phyloP scores from a whole-genome alignment of 1,140 invertebrate species.

The Pentalonia nigronervosa region DNA sequence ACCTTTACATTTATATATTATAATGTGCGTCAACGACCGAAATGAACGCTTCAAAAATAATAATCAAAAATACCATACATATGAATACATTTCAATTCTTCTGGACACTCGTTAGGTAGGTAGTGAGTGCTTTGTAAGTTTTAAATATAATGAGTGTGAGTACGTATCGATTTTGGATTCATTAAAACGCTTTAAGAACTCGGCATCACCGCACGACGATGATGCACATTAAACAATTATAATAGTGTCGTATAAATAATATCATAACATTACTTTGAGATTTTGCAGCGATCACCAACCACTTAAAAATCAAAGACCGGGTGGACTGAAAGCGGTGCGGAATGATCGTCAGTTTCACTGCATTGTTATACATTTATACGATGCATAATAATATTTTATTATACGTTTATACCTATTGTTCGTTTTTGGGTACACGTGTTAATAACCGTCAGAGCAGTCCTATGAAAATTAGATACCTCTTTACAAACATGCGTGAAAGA shows the following conservation, averaged over 20 bases:
- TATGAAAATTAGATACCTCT: background rate
- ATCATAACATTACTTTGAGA: background rate
- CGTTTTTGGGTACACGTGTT: background rate
- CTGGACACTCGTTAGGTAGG: too few relatives aligned
- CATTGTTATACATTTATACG: slow-evolving; percentile 6
- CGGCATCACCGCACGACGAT: background rate
- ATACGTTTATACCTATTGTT: background rate
- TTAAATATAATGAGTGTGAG: too few relatives aligned
- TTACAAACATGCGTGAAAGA: background rate
- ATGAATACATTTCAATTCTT: too few relatives aligned
- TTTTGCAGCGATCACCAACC: background rate
- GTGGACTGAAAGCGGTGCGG: background rate
- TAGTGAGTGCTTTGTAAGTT: too few relatives aligned
- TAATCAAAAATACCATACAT: too few relatives aligned
- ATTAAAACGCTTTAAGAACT: too few relatives aligned
- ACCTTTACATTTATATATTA: too few relatives aligned
- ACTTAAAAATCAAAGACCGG: background rate
- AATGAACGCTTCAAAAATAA: too few relatives aligned
- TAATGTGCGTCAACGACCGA: too few relatives aligned
- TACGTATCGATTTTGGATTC: too few relatives aligned
- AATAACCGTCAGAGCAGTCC: background rate
- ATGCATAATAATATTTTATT: background rate
- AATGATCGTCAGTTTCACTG: background rate
- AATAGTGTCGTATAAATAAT: background rate
- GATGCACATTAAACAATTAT: background rate